A percentile compares a stretch with the other conserved stretches of the same genome.
These are phyloP conservation scores for Linnaemya tessellans DNA, from an alignment of 2,888 invertebrate species.

Conservation along the genomic window DNA sequence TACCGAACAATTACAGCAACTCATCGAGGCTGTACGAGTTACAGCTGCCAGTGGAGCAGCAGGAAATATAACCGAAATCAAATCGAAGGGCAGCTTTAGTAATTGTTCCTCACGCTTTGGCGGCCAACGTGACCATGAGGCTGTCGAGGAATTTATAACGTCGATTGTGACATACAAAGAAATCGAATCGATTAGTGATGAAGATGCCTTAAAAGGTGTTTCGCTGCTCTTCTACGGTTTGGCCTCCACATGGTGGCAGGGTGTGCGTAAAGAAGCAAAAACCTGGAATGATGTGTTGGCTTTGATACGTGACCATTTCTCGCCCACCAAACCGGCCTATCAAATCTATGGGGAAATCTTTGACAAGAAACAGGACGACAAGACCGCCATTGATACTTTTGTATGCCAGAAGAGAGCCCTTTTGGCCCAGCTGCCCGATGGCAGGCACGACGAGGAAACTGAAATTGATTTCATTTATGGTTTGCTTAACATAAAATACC, in stretches of 20 bases:
- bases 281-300: slow-evolving; percentile 78
- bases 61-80: slow-evolving; percentile 51
- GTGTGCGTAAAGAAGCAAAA: slow-evolving; percentile 79
- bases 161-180: slow-evolving; percentile 80
- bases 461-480: slow-evolving; percentile 80
- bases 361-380: slow-evolving; percentile 74
- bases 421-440: slow-evolving; percentile 80
- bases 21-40: slow-evolving; percentile 78
- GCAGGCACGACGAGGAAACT: slow-evolving; percentile 79
- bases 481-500: slow-evolving; percentile 77
- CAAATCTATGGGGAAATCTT: slow-evolving; percentile 81
- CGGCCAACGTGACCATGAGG: slow-evolving; percentile 81
- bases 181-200: slow-evolving; percentile 79
- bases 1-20: slow-evolving; percentile 78
- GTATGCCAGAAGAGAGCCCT: slow-evolving; percentile 80
- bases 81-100: slow-evolving; percentile 80
- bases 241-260: slow-evolving; percentile 81
- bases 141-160: slow-evolving; percentile 80
- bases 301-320: slow-evolving; percentile 80
- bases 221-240: slow-evolving; percentile 77
- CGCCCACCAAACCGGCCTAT: slow-evolving; percentile 80
- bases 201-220: slow-evolving; percentile 79
- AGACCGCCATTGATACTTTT: slow-evolving; percentile 77
- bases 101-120: slow-evolving; percentile 78
- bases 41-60: slow-evolving; percentile 73